Evolutionary conservation across 2,113 vertebrate genomes (phyloP), one percentile per base, ranked within the genome.

Genomic region (Pseudonaja textilis): DNA sequence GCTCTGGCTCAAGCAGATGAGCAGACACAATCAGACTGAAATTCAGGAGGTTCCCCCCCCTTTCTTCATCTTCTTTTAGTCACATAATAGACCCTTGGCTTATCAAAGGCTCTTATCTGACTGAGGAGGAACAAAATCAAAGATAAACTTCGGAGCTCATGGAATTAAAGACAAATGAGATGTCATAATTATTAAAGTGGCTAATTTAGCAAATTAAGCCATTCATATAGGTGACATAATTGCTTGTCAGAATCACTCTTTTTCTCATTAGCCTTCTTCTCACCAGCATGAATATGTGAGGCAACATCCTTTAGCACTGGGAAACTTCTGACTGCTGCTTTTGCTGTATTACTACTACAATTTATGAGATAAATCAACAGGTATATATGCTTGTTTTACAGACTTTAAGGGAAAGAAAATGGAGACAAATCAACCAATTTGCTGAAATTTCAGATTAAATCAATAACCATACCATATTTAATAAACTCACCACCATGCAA

Each of bases 141-240:
- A 98, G 97, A 95, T 98, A 98, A 97, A 97, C 97, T 98, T 98
- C 97, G 96, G 97, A 96, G 96, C 97, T 97, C 96, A 94, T 96
- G 96, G 97, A 98, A 98, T 98, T 98, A 98, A 98, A 98, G 98
- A 98, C 98, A 98, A 98, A 98, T 98, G 97, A 98, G 98, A 98
- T 98, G 98, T 98, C 98, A 98, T 98, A 98, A 98, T 98, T 98
- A 98, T 98, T 97, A 98, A 98, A 98, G 98, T 98, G 97, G 97
- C 97, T 98, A 98, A 98, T 98, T 98, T 98, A 98, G 97, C 97
- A 98, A 98, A 98, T 98, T 98, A 98, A 98, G 97, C 98, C 95
- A 97, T 98, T 98, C 97, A 98, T 96, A 97, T 96, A 98, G 98
- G 98, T 98, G 98, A 98, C 98, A 98, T 98, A 98, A 98, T 98